These are phyloP conservation scores for Crotalus viridis DNA, from an alignment of 2,113 vertebrate genomes.

Conservation along the genomic window DNA sequence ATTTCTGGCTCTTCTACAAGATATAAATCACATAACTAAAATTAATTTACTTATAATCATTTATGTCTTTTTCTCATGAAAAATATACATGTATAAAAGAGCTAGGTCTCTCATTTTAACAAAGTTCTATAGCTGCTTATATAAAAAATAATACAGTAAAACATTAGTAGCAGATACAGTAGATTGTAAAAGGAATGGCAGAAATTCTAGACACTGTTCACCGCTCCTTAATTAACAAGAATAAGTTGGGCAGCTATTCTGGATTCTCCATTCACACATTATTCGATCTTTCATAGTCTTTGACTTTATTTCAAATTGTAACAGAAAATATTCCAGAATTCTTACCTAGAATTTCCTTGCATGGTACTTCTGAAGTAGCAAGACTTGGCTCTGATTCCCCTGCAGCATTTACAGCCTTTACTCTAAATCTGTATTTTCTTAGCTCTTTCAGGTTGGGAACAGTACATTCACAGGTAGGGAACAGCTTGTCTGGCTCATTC, in stretches of 20 bases:
- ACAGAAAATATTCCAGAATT: neutral
- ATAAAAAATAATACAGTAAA: neutral
- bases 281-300: neutral
- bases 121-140: neutral
- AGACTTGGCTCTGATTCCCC: slow-evolving; percentile 94
- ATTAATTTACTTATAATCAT: neutral
- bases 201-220: neutral
- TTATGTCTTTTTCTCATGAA: neutral
- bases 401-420: slow-evolving; percentile 91
- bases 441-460: slow-evolving; percentile 89
- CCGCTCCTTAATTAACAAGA: neutral
- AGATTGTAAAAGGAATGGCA: neutral
- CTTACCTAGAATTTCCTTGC: slow-evolving; percentile 90
- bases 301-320: neutral
- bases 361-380: slow-evolving; percentile 79
- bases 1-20: slow-evolving; percentile 85
- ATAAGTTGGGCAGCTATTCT: neutral
- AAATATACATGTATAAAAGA: neutral
- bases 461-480: slow-evolving; percentile 84
- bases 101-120: neutral
- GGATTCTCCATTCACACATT: neutral
- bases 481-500: slow-evolving; percentile 87
- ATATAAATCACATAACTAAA: slow-evolving; percentile 9
- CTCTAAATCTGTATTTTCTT: slow-evolving; percentile 90
- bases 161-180: neutral